Percentiles rank a stretch among this genome's conserved stretches.
phyloP scores from a whole-genome alignment of 2,888 invertebrate genomes.

The Acleris cristana region DNA sequence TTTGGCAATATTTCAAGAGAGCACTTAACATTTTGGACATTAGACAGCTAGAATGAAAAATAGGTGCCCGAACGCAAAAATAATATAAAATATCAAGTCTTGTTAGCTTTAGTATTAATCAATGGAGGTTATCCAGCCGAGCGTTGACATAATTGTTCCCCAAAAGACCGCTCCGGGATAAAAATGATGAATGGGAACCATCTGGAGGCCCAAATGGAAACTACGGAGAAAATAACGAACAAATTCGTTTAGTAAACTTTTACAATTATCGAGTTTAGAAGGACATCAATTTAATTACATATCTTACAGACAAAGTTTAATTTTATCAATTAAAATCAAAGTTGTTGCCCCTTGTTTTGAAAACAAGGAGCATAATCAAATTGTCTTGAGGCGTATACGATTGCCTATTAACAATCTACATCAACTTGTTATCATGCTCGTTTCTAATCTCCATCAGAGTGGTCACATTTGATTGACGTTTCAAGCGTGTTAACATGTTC shows the following conservation, averaged over 20 bases:
- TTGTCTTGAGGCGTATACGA: conserved; percentile 8
- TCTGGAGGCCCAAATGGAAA: conserved; percentile 8
- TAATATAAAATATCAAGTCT: conserved; percentile 41
- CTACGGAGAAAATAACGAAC: conserved; percentile 13
- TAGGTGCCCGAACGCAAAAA: conserved; percentile 43
- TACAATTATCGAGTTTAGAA: conserved; percentile 22
- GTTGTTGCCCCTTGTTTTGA: neutral
- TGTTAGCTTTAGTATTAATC: conserved; percentile 43
- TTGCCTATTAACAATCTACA: conserved; percentile 29
- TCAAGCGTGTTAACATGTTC: conserved; percentile 42
- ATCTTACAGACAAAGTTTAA: conserved; percentile 19
- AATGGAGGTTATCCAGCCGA: conserved; percentile 18
- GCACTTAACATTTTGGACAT: conserved; percentile 67
- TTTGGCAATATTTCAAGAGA: conserved; percentile 71
- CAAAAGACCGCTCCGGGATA: conserved; percentile 23
- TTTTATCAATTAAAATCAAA: conserved; percentile 1
- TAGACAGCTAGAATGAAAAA: conserved; percentile 42
- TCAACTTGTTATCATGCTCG: conserved; percentile 32
- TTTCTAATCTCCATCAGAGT: conserved; percentile 40
- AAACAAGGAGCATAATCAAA: conserved; percentile 20
- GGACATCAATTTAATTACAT: conserved; percentile 16
- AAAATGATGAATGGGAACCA: conserved; percentile 30
- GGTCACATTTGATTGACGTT: conserved; percentile 47
- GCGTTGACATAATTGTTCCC: conserved; percentile 34
- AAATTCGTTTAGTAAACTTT: conserved; percentile 12